These are phyloP conservation scores for Anguilla japonica DNA, from an alignment of 2,113 vertebrate species.

Conservation along the genomic window DNA sequence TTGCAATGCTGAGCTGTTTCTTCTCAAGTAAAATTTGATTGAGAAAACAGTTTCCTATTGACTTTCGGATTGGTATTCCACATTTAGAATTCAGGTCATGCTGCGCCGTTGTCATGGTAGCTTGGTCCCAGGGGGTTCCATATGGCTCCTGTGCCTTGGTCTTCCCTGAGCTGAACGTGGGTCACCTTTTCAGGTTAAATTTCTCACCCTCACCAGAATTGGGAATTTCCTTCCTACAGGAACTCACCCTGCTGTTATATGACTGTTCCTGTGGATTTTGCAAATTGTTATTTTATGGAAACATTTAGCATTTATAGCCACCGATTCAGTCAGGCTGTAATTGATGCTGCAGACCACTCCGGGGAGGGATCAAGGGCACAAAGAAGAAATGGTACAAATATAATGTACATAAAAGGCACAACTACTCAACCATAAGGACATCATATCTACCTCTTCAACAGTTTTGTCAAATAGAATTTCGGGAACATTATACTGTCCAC, in stretches of 20 bases:
- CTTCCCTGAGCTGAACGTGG: conserved; percentile 14
- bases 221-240: neutral
- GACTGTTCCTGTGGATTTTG: conserved; percentile 20
- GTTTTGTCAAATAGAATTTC: no score
- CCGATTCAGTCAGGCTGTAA: conserved; percentile 1
- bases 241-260: conserved; percentile 21
- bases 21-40: conserved; percentile 41
- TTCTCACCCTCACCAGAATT: neutral
- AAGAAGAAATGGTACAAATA: neutral
- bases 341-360: neutral
- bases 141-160: neutral
- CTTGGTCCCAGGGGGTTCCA: neutral
- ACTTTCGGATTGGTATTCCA: neutral
- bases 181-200: conserved; percentile 11
- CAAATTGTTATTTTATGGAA: conserved; percentile 23
- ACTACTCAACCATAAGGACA: no score
- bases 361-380: neutral
- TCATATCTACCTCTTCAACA: no score
- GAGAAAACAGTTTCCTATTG: conserved; percentile 35
- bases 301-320: conserved; percentile 1
- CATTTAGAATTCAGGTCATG: neutral
- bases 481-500: no score
- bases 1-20: conserved; percentile 23
- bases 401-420: no score
- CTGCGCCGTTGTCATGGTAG: neutral